Evolutionary conservation across 1,140 invertebrate species (phyloP), one percentile per base, ranked within the genome.

Genomic region (Drosophila pandora): DNA sequence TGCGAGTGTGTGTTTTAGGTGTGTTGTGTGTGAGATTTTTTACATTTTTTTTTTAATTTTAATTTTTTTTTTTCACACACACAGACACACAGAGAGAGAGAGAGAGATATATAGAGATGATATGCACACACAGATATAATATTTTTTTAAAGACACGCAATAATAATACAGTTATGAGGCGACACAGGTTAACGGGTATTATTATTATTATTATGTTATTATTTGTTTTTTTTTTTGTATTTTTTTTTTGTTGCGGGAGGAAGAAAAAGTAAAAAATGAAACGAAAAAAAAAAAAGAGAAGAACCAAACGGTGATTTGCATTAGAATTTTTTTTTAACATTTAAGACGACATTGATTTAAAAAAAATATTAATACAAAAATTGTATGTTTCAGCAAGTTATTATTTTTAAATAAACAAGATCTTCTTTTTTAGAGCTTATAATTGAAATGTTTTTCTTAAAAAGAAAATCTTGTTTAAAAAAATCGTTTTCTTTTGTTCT

Each of bases 61-160:
- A 45, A 34, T 68, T 65, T 56, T 70, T 21, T 37, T 39, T 52
- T 37, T 52, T 43, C 52, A 41, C 63, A 49, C 52, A 67, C 41
- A 69, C 30, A 56, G 12, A 58, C 9, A 37, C 25, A 37, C 17
- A 45, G 13, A 56, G 1, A 68, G 23, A 65, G n/a, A 69, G 10
- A 52, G n/a, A 69, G 10, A 52, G 28, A 64, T 25, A 48, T 34
- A 61, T 17, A 56, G 43, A 62, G 58, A 76, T 47, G 39, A 50
- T 76, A 73, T 41, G 52, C 47, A 76, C 53, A 79, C 54, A 83
- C 39, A 80, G 39, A 72, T 13, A 75, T 52, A 56, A 43, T 37
- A 37, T 37, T 37, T 12, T 37, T 39, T 53, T 80, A 37, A 80
- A 61, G 37, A 71, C 43, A 70, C 58, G 49, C 45, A 76, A 75